A percentile compares a stretch with the other conserved stretches of the same genome.
Conservation (phyloP, 2,797 vertebrate genomes). For the Alosa sapidissima region DNA sequence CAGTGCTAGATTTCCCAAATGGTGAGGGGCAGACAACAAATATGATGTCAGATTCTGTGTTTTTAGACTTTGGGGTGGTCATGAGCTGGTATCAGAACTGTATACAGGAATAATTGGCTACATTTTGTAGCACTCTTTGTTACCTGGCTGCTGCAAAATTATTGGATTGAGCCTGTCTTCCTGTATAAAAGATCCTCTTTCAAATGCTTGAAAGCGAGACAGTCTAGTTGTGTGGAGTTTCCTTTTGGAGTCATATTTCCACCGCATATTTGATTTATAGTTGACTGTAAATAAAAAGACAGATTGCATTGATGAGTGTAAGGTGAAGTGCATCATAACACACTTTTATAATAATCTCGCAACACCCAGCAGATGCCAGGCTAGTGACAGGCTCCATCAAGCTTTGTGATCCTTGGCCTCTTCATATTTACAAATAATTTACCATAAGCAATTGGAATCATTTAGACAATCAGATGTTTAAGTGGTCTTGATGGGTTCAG, state of each 20-base stretch:
- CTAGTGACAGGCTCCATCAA: not conserved
- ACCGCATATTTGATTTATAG: not conserved
- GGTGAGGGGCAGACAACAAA: not conserved
- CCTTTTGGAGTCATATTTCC: not conserved
- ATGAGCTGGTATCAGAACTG: not conserved
- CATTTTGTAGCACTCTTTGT: not conserved
- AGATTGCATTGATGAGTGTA: not conserved
- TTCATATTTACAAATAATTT: slow-evolving; percentile 7
- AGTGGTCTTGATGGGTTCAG: not conserved
- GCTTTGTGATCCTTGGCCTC: not conserved
- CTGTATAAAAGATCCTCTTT: too few relatives aligned
- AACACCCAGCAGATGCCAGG: not conserved
- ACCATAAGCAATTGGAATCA: not conserved
- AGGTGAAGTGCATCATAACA: not conserved
- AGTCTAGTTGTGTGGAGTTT: not conserved
- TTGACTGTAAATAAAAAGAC: not conserved
- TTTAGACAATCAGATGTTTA: slow-evolving; percentile 15
- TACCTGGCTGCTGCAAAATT: too few relatives aligned
- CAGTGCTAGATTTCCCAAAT: not conserved
- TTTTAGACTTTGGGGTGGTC: not conserved
- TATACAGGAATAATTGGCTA: not conserved
- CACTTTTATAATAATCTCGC: not conserved
- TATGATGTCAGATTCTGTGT: not conserved
- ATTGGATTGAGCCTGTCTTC: too few relatives aligned
- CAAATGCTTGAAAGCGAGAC: too few relatives aligned